Evolutionary conservation across 2,888 invertebrate genomes (phyloP), one percentile per base, ranked within the genome.

Genomic region (Melolontha melolontha): DNA sequence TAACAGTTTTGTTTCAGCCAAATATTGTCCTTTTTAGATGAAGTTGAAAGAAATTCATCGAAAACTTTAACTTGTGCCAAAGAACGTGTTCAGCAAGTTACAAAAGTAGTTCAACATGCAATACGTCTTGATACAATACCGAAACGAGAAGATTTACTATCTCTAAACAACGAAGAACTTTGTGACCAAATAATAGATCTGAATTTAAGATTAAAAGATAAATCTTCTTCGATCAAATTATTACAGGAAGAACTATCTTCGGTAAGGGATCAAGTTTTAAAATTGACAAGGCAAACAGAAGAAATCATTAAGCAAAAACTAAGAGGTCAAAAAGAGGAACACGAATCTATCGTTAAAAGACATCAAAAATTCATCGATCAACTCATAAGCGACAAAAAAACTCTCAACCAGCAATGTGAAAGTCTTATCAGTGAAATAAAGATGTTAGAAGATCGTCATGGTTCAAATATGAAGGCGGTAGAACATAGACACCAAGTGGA

Each of bases 351-450:
- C 0, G 88, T 94, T 17, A 89, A 90, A 72, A 85, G 94, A 11
- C 94, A 94, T 79, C 94, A 95, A 79, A 91, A 87, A 70, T 94
- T 94, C 73, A 93, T 94, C 54, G 94, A 94, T 78, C 92, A 91
- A 85, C 79, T 95, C 52, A 90, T 94, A 70, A 88, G 89, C 66
- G 95, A 95, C 78, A 95, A 95, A 82, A 91, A 91, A 71, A 87
- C 89, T 0, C 79, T 94, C 14, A 92, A 91, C 74, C 91, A 93
- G 71, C 90, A 91, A 73, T 91, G 91, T 73, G 90, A 92, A 76
- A 86, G 87, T 67, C 76, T 92, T n/a, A 87, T 91, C 0, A 87
- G 87, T 65, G 88, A 88, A 76, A 85, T 90, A 22, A 87, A 89
- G 66, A 85, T 88, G n/a, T 81, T 89, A 34, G 92, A 92, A 77